Percentiles rank a stretch among this genome's conserved stretches.
Evolutionary conservation across 2,113 vertebrate species (phyloP).

Genomic region (Alces alces): DNA sequence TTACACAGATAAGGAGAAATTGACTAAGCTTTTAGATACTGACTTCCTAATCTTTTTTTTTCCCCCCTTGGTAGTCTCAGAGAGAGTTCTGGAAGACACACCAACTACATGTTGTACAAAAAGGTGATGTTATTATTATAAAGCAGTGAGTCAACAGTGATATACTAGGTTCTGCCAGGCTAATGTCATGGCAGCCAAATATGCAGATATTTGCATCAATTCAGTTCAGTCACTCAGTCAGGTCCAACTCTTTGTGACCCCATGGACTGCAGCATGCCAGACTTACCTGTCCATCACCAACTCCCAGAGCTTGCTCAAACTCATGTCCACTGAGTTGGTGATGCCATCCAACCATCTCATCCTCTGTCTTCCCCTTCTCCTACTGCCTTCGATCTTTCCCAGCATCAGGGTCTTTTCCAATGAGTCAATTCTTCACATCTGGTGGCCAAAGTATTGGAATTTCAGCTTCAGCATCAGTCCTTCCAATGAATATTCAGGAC

Average conservation of each 20-base stretch:
- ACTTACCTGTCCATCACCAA: background rate
- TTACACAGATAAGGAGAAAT: conserved; percentile 4
- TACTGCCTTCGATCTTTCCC: background rate
- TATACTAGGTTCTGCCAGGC: background rate
- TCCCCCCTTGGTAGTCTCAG: background rate
- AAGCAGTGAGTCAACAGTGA: background rate
- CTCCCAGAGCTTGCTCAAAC: background rate
- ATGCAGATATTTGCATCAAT: background rate
- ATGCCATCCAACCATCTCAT: background rate
- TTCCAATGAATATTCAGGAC: background rate
- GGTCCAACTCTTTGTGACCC: background rate
- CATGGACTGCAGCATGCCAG: background rate
- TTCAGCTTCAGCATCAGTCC: background rate
- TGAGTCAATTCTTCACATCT: background rate
- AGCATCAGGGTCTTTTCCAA: background rate
- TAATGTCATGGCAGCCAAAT: background rate
- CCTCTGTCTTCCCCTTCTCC: background rate
- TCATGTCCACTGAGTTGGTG: background rate
- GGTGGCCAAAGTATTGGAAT: background rate
- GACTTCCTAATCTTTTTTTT: background rate
- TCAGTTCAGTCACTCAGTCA: background rate
- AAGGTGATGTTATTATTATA: background rate
- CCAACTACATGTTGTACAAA: background rate
- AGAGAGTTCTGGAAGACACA: background rate
- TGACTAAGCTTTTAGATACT: background rate